These are phyloP conservation scores for Chascanopsetta lugubris DNA, from an alignment of 2,113 vertebrate species.

Conservation along the genomic window DNA sequence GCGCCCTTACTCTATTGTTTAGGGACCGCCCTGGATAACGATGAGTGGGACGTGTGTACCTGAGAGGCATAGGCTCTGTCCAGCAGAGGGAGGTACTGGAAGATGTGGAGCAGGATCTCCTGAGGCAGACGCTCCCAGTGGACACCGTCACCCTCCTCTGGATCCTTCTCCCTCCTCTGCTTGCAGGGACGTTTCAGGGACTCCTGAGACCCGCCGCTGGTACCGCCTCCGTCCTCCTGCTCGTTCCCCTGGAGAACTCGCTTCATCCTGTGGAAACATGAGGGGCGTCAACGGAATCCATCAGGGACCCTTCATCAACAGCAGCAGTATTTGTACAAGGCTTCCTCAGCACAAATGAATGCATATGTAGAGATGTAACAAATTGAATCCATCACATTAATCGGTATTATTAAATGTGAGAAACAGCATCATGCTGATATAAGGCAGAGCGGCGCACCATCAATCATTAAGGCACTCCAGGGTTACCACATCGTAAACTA, in stretches of 20 bases:
- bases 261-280: conserved; percentile 85
- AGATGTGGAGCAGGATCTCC: conserved; percentile 91
- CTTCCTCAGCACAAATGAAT: conserved; percentile 5
- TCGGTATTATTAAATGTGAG: too few relatives aligned
- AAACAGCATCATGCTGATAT: too few relatives aligned
- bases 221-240: conserved; percentile 75
- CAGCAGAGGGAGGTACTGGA: conserved; percentile 92
- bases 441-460: not conserved
- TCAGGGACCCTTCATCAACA: not conserved
- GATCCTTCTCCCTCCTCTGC: conserved; percentile 47
- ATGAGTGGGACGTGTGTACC: conserved; percentile 42
- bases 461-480: not conserved
- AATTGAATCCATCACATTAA: too few relatives aligned
- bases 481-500: not conserved
- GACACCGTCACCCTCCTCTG: conserved; percentile 39
- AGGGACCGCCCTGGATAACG: not conserved
- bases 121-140: conserved; percentile 89
- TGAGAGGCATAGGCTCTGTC: conserved; percentile 92
- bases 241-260: conserved; percentile 79
- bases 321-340: not conserved
- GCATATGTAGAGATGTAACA: too few relatives aligned
- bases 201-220: conserved; percentile 39
- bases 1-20: too few relatives aligned
- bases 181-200: conserved; percentile 79
- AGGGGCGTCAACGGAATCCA: conserved; percentile 13